Evolutionary conservation across 2,113 vertebrate genomes (phyloP), one percentile per base, ranked within the genome.

Genomic region (Acanthisitta chloris): DNA sequence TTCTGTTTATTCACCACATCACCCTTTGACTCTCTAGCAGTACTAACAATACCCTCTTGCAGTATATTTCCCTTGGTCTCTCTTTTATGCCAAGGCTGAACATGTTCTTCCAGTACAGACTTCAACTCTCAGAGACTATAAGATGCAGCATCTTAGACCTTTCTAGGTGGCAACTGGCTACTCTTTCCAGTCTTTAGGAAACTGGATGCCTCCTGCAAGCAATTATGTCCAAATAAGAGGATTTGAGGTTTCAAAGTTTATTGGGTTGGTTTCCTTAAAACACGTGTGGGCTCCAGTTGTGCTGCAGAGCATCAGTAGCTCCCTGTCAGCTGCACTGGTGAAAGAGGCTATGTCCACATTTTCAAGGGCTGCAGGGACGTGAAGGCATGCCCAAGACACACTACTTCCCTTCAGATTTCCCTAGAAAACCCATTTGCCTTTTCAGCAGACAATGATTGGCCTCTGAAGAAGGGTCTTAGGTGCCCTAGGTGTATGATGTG

Each of bases 331-430:
- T 43, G 19, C 34, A 34, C 23, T 46, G 26, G 17, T 51, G n/a
- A 51, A 71, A 65, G 1, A 1, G 21, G n/a, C 19, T 48, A 29
- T 1, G 0, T 31, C 26, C 36, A 42, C 8, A 11, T 5, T 79
- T 62, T 9, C 29, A 45, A 69, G 31, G 28, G 64, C 36, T 57
- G 24, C 40, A 54, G 29, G 21, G 28, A 31, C 2, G 4, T 34
- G 61, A 52, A 65, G 12, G 20, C 34, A 54, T 36, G 31, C n/a
- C 31, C 19, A 43, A 74, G 49, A 42, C 19, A 24, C 14, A 14
- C 6, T n/a, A 42, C 5, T 54, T 31, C 12, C 19, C 72, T 51
- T 69, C 49, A 36, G 20, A 4, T 46, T 91, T 94, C 54, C 34
- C 19, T 71, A 65, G 61, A 88, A 88, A 70, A 59, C 24, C 28